Percentiles rank a stretch among this genome's conserved stretches.
These are phyloP conservation scores for Clarias macrocephalus DNA, from an alignment of 2,113 vertebrate species.

Conservation along the genomic window DNA sequence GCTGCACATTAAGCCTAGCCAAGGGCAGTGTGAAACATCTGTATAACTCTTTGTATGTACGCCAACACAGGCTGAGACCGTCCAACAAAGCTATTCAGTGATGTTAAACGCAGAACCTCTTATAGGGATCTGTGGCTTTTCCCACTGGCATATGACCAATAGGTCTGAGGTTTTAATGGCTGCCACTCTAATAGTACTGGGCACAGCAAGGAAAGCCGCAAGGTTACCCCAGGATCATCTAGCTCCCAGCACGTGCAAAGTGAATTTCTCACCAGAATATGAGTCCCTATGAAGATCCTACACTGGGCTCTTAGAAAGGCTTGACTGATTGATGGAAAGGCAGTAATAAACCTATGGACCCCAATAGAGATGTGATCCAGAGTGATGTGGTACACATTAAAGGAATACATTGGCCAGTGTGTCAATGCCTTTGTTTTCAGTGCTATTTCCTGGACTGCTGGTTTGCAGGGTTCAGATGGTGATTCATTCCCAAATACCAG, in stretches of 20 bases:
- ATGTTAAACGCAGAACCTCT: background rate
- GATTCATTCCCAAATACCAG: background rate
- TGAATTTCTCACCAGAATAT: background rate
- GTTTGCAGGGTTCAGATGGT: background rate
- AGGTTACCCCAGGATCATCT: background rate
- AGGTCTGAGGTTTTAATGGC: background rate
- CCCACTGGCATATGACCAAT: background rate
- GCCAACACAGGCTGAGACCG: background rate
- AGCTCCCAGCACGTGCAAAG: background rate
- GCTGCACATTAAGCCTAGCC: background rate
- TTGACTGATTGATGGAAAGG: background rate
- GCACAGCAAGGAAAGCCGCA: background rate
- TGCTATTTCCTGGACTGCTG: background rate
- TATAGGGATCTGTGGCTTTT: background rate
- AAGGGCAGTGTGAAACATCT: constrained; percentile 11
- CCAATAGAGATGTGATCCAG: background rate
- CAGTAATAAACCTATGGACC: background rate
- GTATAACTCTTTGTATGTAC: constrained; percentile 15
- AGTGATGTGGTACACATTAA: background rate
- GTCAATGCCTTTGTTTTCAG: background rate
- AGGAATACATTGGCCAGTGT: background rate
- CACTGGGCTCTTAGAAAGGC: no score
- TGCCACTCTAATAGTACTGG: background rate
- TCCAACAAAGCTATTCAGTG: constrained; percentile 4
- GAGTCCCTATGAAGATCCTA: background rate